These are phyloP conservation scores for Engraulis encrasicolus DNA, from an alignment of 2,113 vertebrate species.

Conservation along the genomic window DNA sequence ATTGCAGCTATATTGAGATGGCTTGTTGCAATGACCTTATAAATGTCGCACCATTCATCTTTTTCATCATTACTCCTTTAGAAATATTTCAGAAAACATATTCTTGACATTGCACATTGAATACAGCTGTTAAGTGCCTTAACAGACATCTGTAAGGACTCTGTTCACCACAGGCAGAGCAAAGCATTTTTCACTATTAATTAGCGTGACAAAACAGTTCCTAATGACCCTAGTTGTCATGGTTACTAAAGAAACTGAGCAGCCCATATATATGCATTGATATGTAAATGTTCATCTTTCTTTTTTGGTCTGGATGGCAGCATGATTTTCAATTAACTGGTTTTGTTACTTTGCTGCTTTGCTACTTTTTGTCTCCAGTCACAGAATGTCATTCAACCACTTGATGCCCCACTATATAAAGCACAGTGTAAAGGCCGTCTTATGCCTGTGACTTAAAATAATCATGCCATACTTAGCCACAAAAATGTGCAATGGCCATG, in stretches of 20 bases:
- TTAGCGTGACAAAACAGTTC: neutral
- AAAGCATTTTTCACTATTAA: neutral
- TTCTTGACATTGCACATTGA: no score
- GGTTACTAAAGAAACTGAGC: neutral
- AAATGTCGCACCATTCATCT: no score
- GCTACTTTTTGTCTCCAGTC: no score
- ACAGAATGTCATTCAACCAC: no score
- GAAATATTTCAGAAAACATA: no score
- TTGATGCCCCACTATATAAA: neutral
- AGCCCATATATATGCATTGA: neutral
- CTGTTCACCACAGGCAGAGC: neutral
- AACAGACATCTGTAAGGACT: neutral
- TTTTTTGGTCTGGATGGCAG: neutral
- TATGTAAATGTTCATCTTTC: neutral
- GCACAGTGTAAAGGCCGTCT: conserved; percentile 29
- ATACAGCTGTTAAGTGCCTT: no score
- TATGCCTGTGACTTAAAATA: conserved; percentile 47
- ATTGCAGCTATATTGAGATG: no score
- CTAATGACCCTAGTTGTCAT: neutral
- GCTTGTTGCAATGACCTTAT: no score
- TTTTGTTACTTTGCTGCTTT: no score
- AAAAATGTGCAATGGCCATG: conserved; percentile 43
- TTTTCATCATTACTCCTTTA: no score
- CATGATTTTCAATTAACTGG: no score
- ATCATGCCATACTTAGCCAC: conserved; percentile 27